phyloP scores from a whole-genome alignment of 2,113 vertebrate genomes.

The Zosterops japonicus region DNA sequence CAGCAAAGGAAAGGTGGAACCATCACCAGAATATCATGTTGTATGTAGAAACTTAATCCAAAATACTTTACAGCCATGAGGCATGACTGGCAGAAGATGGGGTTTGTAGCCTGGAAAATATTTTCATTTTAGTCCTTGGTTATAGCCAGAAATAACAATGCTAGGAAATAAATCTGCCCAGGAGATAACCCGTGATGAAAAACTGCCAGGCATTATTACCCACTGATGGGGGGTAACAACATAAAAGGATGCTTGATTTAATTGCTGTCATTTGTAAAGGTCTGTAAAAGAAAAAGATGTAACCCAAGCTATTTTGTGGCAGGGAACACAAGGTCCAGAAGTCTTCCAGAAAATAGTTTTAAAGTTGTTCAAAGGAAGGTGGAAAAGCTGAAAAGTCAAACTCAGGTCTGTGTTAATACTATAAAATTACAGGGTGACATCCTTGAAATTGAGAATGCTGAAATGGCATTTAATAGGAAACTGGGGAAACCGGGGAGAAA shows the following conservation, averaged over 20 bases:
- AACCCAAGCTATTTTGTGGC: background rate
- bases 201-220: background rate
- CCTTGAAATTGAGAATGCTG: background rate
- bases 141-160: background rate
- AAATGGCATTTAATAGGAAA: background rate
- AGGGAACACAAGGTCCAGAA: background rate
- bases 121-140: background rate
- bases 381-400: conserved; percentile 5
- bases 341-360: background rate
- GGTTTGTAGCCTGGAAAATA: background rate
- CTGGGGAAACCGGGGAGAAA: background rate
- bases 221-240: background rate
- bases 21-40: background rate
- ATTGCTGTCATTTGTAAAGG: background rate
- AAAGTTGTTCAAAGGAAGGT: background rate
- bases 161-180: background rate
- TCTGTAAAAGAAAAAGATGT: background rate
- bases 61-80: background rate
- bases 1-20: background rate
- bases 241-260: background rate
- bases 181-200: background rate
- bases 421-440: background rate
- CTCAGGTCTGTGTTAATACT: background rate
- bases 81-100: background rate
- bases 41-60: background rate